phyloP scores from a whole-genome alignment of 2,113 vertebrate genomes.

The Plecturocebus donacophilus region DNA sequence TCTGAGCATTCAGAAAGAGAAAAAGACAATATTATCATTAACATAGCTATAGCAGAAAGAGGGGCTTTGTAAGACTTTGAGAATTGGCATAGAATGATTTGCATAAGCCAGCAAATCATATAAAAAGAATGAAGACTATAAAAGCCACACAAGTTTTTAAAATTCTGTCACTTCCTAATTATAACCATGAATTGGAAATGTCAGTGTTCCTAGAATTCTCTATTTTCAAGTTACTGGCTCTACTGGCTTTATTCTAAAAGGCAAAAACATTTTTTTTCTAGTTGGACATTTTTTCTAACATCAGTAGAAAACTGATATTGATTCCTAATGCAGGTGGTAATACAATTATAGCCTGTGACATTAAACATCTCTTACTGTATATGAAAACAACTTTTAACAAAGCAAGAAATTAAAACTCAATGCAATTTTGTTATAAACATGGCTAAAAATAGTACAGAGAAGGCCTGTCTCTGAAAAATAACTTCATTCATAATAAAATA shows the following conservation, averaged over 20 bases:
- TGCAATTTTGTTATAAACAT: neutral
- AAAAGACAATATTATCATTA: neutral
- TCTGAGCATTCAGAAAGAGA: neutral
- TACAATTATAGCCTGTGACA: neutral
- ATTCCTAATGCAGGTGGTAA: neutral
- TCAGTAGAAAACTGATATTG: neutral
- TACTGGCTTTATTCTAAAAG: slow-evolving; percentile 56
- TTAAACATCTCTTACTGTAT: neutral
- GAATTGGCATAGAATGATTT: neutral
- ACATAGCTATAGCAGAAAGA: slow-evolving; percentile 22
- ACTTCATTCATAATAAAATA: slow-evolving; percentile 6
- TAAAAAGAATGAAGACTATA: slow-evolving; percentile 49
- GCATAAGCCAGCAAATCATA: slow-evolving; percentile 40
- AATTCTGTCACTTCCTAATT: slow-evolving; percentile 65
- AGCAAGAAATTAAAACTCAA: neutral
- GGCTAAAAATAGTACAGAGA: slow-evolving; percentile 9
- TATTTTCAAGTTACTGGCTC: slow-evolving; percentile 45
- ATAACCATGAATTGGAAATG: slow-evolving; percentile 60
- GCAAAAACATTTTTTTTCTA: slow-evolving; percentile 3
- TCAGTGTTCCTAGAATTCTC: slow-evolving; percentile 33
- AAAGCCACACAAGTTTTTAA: slow-evolving; percentile 14
- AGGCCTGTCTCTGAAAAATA: neutral
- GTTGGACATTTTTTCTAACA: slow-evolving; percentile 34
- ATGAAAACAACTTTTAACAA: neutral
- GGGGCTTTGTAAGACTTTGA: slow-evolving; percentile 10